Conservation (phyloP, 2,113 vertebrate species). For the Cathartes aura region DNA sequence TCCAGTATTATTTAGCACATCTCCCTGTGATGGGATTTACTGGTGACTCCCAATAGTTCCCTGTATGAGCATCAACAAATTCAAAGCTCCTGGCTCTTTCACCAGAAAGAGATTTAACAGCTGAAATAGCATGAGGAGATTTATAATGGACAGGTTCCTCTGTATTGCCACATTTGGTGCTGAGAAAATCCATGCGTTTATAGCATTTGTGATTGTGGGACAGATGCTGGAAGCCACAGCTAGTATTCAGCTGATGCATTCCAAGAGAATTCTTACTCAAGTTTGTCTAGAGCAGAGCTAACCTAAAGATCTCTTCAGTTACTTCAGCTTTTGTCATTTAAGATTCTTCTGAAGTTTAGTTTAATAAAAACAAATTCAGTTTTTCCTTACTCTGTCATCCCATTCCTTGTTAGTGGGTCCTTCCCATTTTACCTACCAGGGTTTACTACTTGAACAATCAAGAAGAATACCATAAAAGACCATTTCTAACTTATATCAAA, state of each 20-base stretch:
- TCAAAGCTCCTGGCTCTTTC: background rate
- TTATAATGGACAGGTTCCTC: background rate
- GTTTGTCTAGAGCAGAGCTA: background rate
- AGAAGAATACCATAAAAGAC: background rate
- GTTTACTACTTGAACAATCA: background rate
- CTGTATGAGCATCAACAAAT: background rate
- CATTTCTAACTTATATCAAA: background rate
- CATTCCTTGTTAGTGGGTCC: background rate
- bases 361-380: background rate
- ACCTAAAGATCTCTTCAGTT: background rate
- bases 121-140: background rate
- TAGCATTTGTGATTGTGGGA: background rate
- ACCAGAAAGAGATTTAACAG: background rate
- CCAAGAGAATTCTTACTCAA: background rate
- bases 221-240: background rate
- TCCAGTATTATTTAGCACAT: background rate
- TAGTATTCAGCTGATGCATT: background rate
- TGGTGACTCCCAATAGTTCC: background rate
- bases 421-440: background rate
- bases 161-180: background rate
- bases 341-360: background rate
- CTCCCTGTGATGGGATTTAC: background rate
- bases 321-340: background rate
- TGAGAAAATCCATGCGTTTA: background rate
- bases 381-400: background rate